A percentile compares a stretch with the other conserved stretches of the same genome.
Evolutionary conservation across 2,888 invertebrate species (phyloP).

Genomic region (Achlya flavicornis): DNA sequence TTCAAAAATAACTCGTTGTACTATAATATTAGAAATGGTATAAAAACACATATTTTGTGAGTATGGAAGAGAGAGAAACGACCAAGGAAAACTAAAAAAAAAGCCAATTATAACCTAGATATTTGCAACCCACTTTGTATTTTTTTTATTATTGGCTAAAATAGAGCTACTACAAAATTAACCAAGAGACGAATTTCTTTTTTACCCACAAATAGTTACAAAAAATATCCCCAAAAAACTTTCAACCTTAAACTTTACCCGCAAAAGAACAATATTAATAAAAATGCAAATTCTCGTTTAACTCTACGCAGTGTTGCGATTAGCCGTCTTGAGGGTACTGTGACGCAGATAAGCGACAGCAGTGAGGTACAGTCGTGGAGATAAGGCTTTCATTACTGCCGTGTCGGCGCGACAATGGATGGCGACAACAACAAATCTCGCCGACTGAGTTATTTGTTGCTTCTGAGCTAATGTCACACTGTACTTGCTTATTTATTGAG

Average conservation of each 20-base stretch:
- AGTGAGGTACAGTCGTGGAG: conserved; percentile 61
- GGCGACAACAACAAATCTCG: conserved; percentile 68
- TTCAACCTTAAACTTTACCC: background rate
- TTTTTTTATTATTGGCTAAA: no score
- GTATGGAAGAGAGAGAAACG: no score
- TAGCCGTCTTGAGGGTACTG: conserved; percentile 52
- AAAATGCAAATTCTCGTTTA: conserved; percentile 40
- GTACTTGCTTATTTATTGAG: conserved; percentile 35
- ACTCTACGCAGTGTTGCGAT: conserved; percentile 29
- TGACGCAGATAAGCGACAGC: conserved; percentile 51
- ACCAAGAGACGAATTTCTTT: no score
- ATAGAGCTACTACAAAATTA: no score
- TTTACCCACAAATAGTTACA: no score
- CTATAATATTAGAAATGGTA: no score
- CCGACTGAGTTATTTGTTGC: conserved; percentile 68
- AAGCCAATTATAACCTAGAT: no score
- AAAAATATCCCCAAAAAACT: background rate
- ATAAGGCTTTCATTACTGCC: conserved; percentile 74
- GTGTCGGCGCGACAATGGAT: conserved; percentile 68
- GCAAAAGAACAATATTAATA: conserved; percentile 26
- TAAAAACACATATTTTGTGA: no score
- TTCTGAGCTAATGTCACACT: conserved; percentile 53
- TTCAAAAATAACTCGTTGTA: no score
- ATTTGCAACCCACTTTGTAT: no score
- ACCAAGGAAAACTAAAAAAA: no score